A percentile compares a stretch with the other conserved stretches of the same genome.
phyloP scores from a whole-genome alignment of 1,140 invertebrate species.

The Batillaria attramentaria region DNA sequence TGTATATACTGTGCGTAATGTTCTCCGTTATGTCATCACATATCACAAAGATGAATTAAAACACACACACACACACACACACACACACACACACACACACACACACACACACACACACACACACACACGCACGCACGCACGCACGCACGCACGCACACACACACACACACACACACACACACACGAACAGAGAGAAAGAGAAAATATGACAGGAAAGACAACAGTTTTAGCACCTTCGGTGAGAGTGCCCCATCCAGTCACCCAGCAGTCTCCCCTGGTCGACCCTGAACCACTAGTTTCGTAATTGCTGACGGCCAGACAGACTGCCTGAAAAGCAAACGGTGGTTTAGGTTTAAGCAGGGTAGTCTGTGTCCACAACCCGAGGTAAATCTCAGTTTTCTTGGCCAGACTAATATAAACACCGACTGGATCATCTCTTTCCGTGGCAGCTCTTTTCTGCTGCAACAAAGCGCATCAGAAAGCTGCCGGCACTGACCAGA shows the following conservation, averaged over 20 bases:
- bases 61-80: conserved; percentile 2
- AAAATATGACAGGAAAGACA: background rate
- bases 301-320: background rate
- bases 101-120: conserved; percentile 2
- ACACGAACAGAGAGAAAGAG: background rate
- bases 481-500: no score
- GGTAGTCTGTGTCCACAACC: no score
- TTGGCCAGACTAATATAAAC: no score
- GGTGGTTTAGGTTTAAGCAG: no score
- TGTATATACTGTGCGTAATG: no score
- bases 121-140: background rate
- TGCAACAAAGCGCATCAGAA: no score
- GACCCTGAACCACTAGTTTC: no score
- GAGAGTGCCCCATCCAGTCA: background rate
- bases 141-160: background rate
- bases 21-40: no score
- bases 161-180: background rate
- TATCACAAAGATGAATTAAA: background rate
- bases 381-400: no score
- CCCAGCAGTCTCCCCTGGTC: background rate
- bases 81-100: conserved; percentile 2
- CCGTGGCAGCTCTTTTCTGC: no score
- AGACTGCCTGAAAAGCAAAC: background rate
- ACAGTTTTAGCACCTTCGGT: background rate
- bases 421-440: no score